Evolutionary conservation across 64 coral and sea anemone genomes (phyloP).

Genomic region (Anthopleura sola): DNA sequence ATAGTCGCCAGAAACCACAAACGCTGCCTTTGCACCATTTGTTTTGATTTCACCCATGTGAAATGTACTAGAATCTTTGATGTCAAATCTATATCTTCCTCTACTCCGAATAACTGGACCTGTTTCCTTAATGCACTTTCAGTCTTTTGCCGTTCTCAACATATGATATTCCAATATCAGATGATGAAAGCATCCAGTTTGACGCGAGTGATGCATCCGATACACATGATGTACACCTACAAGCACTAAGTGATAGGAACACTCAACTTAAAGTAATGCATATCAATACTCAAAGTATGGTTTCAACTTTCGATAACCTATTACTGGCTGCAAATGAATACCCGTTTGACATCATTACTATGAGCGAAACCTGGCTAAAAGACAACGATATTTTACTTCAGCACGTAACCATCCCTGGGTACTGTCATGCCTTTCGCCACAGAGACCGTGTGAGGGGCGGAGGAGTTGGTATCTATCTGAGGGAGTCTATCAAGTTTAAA

Average conservation of each 20-base stretch:
- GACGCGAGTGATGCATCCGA: too few relatives aligned
- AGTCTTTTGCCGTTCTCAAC: slow-evolving; percentile 42
- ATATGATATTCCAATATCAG: too few relatives aligned
- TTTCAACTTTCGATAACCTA: too few relatives aligned
- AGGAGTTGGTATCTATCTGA: slow-evolving; percentile 15
- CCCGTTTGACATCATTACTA: neutral
- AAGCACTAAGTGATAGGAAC: too few relatives aligned
- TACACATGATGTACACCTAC: too few relatives aligned
- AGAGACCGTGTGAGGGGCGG: slow-evolving; percentile 27
- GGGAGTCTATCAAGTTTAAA: slow-evolving; percentile 2
- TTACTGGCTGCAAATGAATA: too few relatives aligned
- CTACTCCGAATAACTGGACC: slow-evolving; percentile 37
- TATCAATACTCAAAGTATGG: too few relatives aligned
- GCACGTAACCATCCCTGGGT: slow-evolving; percentile 36
- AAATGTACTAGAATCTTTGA: slow-evolving; percentile 54
- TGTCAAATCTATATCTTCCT: slow-evolving; percentile 34
- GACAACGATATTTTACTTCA: slow-evolving; percentile 14
- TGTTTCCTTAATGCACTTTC: slow-evolving; percentile 34
- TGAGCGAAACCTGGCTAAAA: slow-evolving; percentile 50
- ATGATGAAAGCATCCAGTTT: too few relatives aligned
- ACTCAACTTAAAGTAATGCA: too few relatives aligned
- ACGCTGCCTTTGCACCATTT: slow-evolving; percentile 49
- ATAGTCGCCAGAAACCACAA: slow-evolving; percentile 56
- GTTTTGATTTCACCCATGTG: slow-evolving; percentile 49
- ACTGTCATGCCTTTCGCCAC: slow-evolving; percentile 7